A percentile compares a stretch with the other conserved stretches of the same genome.
These are phyloP conservation scores for Anguilla japonica DNA, from an alignment of 2,113 vertebrate species.

Conservation along the genomic window DNA sequence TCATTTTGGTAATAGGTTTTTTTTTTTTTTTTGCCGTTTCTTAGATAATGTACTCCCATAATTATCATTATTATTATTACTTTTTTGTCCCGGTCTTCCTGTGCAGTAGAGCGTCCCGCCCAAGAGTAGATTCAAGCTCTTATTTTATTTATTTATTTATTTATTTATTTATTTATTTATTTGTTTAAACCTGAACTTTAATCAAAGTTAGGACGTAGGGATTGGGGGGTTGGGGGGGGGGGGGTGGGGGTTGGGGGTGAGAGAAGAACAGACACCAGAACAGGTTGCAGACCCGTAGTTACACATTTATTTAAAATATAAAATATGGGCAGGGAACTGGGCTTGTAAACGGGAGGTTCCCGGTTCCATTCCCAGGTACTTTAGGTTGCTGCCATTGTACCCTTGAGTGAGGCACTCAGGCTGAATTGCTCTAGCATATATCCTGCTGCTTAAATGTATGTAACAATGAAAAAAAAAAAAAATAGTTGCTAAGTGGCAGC, in stretches of 20 bases:
- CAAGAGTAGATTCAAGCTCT: constrained; percentile 27
- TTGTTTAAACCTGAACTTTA: not conserved
- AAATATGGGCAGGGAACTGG: too few relatives aligned
- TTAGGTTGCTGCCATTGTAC: too few relatives aligned
- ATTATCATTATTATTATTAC: constrained; percentile 28
- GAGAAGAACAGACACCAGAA: not conserved
- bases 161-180: not conserved
- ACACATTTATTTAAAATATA: too few relatives aligned
- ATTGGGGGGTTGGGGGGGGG: not conserved
- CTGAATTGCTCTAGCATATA: too few relatives aligned
- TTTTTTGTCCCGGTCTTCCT: constrained; percentile 37
- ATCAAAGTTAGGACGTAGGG: not conserved
- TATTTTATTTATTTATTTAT: not conserved
- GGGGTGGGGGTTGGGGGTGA: not conserved
- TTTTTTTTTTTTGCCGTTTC: constrained; percentile 9
- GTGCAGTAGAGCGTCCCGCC: constrained; percentile 28
- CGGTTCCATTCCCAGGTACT: too few relatives aligned
- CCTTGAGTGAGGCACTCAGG: too few relatives aligned
- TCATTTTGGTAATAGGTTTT: constrained; percentile 53
- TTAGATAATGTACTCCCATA: constrained; percentile 47
- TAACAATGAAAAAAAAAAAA: too few relatives aligned
- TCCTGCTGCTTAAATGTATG: too few relatives aligned
- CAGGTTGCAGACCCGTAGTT: not conserved
- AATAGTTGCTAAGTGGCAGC: too few relatives aligned
- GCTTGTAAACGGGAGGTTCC: too few relatives aligned